Conservation (phyloP, 2,888 invertebrate species). For the Caenorhabditis doughertyi region DNA sequence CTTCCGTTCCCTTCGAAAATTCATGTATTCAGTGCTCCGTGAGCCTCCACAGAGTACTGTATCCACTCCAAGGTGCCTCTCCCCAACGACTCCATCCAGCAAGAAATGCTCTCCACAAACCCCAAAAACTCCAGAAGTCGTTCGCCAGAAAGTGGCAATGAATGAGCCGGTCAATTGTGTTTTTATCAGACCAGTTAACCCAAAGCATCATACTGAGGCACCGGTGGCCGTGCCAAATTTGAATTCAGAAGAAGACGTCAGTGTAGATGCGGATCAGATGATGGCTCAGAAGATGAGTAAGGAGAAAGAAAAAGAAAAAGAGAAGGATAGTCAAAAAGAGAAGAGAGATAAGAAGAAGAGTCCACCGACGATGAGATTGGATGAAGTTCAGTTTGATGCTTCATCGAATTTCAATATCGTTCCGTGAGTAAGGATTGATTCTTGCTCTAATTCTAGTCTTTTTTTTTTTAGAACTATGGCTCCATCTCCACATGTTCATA, state of each 20-base stretch:
- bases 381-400: constrained; percentile 39
- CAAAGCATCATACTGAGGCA: background rate
- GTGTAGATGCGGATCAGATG: constrained; percentile 13
- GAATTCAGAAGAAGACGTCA: constrained; percentile 42
- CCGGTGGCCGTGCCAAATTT: constrained; percentile 12
- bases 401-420: constrained; percentile 30
- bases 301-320: background rate
- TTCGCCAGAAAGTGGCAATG: constrained; percentile 51
- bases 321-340: background rate
- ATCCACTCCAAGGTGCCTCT: constrained; percentile 53
- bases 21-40: constrained; percentile 20
- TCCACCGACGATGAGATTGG: constrained; percentile 11
- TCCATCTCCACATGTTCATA: constrained; percentile 1
- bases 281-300: background rate
- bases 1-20: constrained; percentile 16
- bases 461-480: constrained; percentile 37
- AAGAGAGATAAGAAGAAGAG: constrained; percentile 26
- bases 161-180: constrained; percentile 66
- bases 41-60: constrained; percentile 56
- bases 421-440: constrained; percentile 30
- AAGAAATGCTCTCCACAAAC: constrained; percentile 27
- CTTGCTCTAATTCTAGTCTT: too few species aligned
- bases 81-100: constrained; percentile 17
- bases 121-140: constrained; percentile 23
- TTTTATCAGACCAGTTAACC: constrained; percentile 45